Conservation (phyloP, 2,888 invertebrate species). For the Heliothis peltigera region DNA sequence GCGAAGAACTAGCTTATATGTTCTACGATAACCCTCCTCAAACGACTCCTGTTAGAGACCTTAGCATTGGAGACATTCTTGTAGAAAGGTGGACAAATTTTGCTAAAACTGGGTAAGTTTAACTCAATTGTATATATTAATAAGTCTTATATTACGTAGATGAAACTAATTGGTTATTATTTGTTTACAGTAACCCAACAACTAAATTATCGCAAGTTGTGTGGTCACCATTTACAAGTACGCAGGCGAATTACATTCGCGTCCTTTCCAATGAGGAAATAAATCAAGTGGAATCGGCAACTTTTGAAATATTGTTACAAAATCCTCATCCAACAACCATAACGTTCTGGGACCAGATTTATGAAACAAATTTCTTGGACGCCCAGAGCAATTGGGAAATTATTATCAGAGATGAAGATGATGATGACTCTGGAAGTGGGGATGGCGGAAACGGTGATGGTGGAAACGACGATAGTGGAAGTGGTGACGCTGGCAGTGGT, state of each 20-base stretch:
- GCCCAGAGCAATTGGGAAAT: constrained; percentile 76
- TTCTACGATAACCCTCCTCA: constrained; percentile 66
- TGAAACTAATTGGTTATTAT: not conserved
- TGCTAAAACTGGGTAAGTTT: constrained; percentile 79
- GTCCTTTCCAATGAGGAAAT: constrained; percentile 72
- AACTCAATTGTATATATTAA: not conserved
- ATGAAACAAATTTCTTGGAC: constrained; percentile 75
- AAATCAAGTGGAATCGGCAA: constrained; percentile 48
- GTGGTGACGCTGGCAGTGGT: constrained; percentile 4
- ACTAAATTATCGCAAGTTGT: constrained; percentile 69
- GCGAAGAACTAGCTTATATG: constrained; percentile 82
- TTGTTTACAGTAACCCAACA: constrained; percentile 74
- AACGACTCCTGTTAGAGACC: constrained; percentile 64
- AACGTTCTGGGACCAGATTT: constrained; percentile 79
- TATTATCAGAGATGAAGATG: constrained; percentile 50
- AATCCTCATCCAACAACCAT: constrained; percentile 73
- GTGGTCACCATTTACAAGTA: constrained; percentile 75
- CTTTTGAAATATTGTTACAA: constrained; percentile 67
- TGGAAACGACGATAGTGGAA: not conserved
- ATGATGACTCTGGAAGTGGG: not conserved
- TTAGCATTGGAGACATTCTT: constrained; percentile 73
- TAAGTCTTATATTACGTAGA: too few species aligned
- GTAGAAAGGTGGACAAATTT: constrained; percentile 85
- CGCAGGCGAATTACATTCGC: constrained; percentile 66
- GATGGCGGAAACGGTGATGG: constrained; percentile 14